Conservation (phyloP, 2,113 vertebrate species). For the Camelus bactrianus region DNA sequence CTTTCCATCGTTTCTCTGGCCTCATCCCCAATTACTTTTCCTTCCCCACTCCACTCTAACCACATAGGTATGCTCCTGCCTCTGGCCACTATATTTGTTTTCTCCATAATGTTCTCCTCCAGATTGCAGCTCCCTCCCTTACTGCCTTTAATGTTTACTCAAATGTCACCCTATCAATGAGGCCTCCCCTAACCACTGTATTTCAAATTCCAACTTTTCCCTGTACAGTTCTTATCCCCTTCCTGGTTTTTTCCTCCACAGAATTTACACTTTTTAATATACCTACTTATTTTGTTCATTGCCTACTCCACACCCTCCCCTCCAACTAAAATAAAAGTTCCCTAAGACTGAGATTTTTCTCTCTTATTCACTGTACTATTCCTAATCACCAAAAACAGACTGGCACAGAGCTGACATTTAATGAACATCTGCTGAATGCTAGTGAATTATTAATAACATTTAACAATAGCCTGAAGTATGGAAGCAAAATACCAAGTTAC, state of each 20-base stretch:
- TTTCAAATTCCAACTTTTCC: conserved; percentile 13
- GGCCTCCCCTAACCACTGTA: not conserved
- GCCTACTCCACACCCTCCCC: not conserved
- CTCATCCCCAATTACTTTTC: not conserved
- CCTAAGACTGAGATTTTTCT: not conserved
- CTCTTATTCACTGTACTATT: not conserved
- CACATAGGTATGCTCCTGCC: not conserved
- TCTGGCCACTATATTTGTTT: not conserved
- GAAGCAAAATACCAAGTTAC: not conserved
- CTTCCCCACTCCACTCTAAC: not conserved
- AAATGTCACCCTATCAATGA: not conserved
- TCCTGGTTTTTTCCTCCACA: not conserved
- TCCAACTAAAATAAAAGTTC: not conserved
- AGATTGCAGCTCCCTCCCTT: not conserved
- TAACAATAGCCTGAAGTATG: conserved; percentile 28
- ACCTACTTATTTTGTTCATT: not conserved
- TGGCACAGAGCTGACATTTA: not conserved
- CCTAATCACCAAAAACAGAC: not conserved
- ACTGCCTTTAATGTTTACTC: not conserved
- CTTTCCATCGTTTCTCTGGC: not conserved
- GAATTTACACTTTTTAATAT: conserved; percentile 1
- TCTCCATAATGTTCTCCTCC: not conserved
- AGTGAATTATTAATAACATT: conserved; percentile 21
- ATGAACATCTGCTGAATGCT: not conserved
- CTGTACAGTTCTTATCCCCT: not conserved